These are phyloP conservation scores for Limnothrissa miodon DNA, from an alignment of 2,113 vertebrate species.

Conservation along the genomic window DNA sequence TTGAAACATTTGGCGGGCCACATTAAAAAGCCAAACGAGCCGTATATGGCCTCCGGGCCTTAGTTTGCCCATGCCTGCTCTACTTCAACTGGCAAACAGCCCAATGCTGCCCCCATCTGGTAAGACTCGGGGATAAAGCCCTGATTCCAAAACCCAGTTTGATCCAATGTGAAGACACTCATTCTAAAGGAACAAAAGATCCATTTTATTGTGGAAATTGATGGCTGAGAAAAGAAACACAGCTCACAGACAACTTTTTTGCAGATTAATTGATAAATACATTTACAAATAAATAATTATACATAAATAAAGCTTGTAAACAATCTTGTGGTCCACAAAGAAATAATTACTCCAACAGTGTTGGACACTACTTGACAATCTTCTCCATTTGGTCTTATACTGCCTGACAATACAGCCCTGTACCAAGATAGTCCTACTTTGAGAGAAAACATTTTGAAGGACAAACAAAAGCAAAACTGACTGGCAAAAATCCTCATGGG, in stretches of 20 bases:
- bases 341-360: background rate
- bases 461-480: background rate
- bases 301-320: conserved; percentile 14
- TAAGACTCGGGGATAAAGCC: background rate
- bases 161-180: background rate
- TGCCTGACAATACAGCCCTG: background rate
- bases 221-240: background rate
- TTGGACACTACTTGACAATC: background rate
- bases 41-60: too few species aligned
- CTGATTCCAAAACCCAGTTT: background rate
- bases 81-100: background rate
- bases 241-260: background rate
- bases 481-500: background rate
- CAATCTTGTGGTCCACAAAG: background rate
- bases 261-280: background rate
- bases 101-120: background rate
- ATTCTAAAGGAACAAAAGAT: background rate
- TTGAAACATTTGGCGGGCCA: too few species aligned
- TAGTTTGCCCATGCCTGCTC: too few species aligned
- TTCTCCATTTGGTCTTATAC: background rate
- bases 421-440: background rate
- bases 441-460: background rate
- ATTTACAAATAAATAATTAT: background rate
- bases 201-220: background rate
- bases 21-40: too few species aligned